These are phyloP conservation scores for Danaus melanippus DNA, from an alignment of 1,140 invertebrate species.

Conservation along the genomic window DNA sequence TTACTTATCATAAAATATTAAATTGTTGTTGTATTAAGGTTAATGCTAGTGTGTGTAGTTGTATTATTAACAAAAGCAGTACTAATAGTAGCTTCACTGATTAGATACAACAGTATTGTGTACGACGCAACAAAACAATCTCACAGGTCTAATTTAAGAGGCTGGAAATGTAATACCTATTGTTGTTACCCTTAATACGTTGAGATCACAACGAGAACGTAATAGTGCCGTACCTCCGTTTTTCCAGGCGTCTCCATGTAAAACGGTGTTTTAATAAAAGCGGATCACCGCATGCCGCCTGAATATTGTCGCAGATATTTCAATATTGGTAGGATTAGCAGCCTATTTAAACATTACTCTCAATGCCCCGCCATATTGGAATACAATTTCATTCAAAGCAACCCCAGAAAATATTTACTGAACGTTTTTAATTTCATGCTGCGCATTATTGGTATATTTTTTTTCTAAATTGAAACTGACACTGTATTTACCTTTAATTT, in stretches of 20 bases:
- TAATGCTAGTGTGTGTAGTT: too few species aligned
- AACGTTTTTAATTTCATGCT: slow-evolving; percentile 56
- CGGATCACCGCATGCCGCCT: slow-evolving; percentile 54
- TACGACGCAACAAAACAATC: too few species aligned
- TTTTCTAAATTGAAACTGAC: slow-evolving; percentile 13
- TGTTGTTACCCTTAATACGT: slow-evolving; percentile 20
- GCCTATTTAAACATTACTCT: slow-evolving; percentile 65
- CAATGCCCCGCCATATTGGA: slow-evolving; percentile 57
- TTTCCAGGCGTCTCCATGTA: slow-evolving; percentile 45
- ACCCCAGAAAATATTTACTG: slow-evolving; percentile 57
- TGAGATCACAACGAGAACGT: slow-evolving; percentile 18
- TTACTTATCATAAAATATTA: too few species aligned
- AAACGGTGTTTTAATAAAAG: slow-evolving; percentile 66
- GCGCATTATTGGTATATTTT: slow-evolving; percentile 23
- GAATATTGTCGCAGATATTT: slow-evolving; percentile 68
- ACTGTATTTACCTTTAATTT: slow-evolving; percentile 11
- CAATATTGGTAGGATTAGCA: slow-evolving; percentile 68
- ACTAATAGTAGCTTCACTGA: too few species aligned
- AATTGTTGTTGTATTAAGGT: too few species aligned
- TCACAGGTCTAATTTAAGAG: slow-evolving; percentile 10
- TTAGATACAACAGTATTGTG: too few species aligned
- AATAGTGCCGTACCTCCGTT: slow-evolving; percentile 28
- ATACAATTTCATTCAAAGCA: slow-evolving; percentile 61
- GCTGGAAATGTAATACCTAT: slow-evolving; percentile 18
- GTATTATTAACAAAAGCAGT: too few species aligned